These are phyloP conservation scores for Gorsachius goisagi DNA, from an alignment of 2,113 vertebrate species.

Conservation along the genomic window DNA sequence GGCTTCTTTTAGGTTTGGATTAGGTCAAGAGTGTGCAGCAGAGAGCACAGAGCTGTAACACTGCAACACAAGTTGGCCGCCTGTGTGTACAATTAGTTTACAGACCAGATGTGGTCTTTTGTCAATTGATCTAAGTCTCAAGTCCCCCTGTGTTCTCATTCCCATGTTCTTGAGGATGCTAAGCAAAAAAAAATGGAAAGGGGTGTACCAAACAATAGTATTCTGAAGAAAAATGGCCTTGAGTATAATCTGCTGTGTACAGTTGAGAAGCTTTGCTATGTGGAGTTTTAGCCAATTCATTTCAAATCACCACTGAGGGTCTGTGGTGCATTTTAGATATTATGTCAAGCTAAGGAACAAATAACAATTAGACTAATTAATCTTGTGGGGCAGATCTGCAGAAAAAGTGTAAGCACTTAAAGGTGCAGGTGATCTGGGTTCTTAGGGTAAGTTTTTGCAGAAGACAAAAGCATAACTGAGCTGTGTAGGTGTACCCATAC, in stretches of 20 bases:
- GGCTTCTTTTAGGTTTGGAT: not conserved
- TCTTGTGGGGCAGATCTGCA: not conserved
- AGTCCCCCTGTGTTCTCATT: not conserved
- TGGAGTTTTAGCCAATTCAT: not conserved
- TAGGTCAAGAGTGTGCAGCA: not conserved
- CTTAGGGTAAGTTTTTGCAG: not conserved
- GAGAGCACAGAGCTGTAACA: not conserved
- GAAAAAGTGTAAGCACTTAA: not conserved
- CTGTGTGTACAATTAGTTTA: not conserved
- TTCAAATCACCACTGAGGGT: not conserved
- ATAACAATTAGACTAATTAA: not conserved
- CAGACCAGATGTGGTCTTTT: not conserved
- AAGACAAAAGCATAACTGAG: not conserved
- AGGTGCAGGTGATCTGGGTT: not conserved
- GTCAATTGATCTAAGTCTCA: not conserved
- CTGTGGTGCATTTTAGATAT: not conserved
- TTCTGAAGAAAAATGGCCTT: not conserved
- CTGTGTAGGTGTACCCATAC: not conserved
- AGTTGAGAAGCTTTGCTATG: not conserved
- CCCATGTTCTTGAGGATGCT: not conserved
- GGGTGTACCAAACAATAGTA: not conserved
- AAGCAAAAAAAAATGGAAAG: not conserved
- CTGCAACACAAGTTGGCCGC: not conserved
- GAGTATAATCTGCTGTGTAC: not conserved
- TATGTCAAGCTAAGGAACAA: not conserved